phyloP scores from a whole-genome alignment of 2,888 invertebrate species.

The Drosophila vallismaia region DNA sequence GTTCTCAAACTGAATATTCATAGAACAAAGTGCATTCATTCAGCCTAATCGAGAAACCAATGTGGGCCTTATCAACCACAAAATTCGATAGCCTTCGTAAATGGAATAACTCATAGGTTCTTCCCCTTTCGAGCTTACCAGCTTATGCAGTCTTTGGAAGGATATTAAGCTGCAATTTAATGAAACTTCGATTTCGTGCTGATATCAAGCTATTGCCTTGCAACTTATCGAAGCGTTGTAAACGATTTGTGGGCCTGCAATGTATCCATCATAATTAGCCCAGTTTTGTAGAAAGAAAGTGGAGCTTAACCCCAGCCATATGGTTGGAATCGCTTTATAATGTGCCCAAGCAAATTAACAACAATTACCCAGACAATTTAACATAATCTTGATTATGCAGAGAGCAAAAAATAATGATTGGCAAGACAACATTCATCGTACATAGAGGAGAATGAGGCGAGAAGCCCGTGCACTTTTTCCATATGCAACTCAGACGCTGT shows the following conservation, averaged over 20 bases:
- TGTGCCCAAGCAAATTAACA: conserved; percentile 71
- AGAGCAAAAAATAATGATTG: conserved; percentile 37
- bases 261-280: conserved; percentile 71
- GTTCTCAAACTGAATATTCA: too few species aligned
- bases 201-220: conserved; percentile 24
- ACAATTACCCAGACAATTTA: conserved; percentile 78
- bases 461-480: conserved; percentile 48
- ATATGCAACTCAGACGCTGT: conserved; percentile 56
- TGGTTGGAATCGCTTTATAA: conserved; percentile 71
- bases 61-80: conserved; percentile 8
- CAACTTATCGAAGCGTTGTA: conserved; percentile 29
- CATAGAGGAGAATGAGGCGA: conserved; percentile 8
- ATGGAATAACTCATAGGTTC: conserved; percentile 6
- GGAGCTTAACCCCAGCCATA: conserved; percentile 67
- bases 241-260: conserved; percentile 48
- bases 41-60: background rate
- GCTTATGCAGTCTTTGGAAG: conserved; percentile 12
- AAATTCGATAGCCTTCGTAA: background rate
- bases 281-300: conserved; percentile 63
- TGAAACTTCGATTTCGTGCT: conserved; percentile 15
- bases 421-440: conserved; percentile 1
- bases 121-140: background rate
- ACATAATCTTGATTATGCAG: conserved; percentile 73
- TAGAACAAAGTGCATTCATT: too few species aligned
- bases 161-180: conserved; percentile 6